Conservation (phyloP, 2,113 vertebrate genomes). For the Macrotis lagotis region DNA sequence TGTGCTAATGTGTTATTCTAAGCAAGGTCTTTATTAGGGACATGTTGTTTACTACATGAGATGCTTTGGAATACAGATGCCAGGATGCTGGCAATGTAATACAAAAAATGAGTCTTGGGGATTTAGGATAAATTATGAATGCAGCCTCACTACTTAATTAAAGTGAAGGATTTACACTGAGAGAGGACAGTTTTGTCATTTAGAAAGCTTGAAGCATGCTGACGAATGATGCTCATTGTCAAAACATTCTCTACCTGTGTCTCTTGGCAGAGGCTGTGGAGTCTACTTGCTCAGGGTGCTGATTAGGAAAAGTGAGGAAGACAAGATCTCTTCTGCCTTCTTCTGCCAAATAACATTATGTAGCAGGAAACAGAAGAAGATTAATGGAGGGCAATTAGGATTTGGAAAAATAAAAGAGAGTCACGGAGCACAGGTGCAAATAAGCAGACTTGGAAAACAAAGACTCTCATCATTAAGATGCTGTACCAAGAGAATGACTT, state of each 20-base stretch:
- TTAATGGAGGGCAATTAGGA: constrained; percentile 21
- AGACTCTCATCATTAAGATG: constrained; percentile 13
- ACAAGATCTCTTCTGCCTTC: background rate
- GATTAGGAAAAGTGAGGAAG: background rate
- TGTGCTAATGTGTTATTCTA: background rate
- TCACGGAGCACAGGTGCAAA: constrained; percentile 10
- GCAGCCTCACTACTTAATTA: constrained; percentile 14
- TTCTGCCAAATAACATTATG: background rate
- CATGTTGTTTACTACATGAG: background rate
- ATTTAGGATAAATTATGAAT: background rate
- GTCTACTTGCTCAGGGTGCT: constrained; percentile 13
- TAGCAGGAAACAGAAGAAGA: background rate
- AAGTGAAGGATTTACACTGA: background rate
- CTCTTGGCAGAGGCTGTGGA: constrained; percentile 2
- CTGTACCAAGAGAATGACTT: constrained; percentile 8
- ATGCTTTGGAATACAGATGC: background rate
- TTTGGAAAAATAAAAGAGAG: constrained; percentile 26
- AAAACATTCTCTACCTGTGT: background rate
- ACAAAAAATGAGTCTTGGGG: constrained; percentile 24
- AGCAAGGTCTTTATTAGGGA: constrained; percentile 4
- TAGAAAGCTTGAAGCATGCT: background rate
- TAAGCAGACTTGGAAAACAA: background rate
- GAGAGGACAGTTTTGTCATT: constrained; percentile 1
- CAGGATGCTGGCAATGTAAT: background rate
- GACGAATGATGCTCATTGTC: background rate